Conservation (phyloP, 92 coral and sea anemone species). For the Meandrina meandrites region DNA sequence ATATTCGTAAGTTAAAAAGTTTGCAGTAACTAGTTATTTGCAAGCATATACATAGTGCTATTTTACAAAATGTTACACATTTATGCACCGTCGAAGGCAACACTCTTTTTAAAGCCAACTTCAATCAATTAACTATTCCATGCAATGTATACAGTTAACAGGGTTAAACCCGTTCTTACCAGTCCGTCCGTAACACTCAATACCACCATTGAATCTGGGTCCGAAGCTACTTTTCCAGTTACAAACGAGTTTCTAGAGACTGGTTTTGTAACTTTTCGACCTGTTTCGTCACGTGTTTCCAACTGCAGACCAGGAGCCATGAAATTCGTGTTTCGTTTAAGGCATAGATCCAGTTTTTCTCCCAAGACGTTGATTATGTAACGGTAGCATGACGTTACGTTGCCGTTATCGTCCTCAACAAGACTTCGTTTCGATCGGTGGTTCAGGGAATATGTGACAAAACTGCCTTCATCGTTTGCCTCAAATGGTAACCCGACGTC, state of each 20-base stretch:
- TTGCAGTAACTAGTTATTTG: too few relatives aligned
- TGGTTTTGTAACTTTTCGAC: slow-evolving; percentile 38
- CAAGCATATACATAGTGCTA: too few relatives aligned
- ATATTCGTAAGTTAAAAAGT: too few relatives aligned
- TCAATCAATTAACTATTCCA: too few relatives aligned
- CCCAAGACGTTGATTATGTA: slow-evolving; percentile 73
- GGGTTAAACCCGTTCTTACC: slow-evolving; percentile 52
- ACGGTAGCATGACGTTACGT: slow-evolving; percentile 11
- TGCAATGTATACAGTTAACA: too few relatives aligned
- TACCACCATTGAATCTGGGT: slow-evolving; percentile 75
- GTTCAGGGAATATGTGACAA: slow-evolving; percentile 41
- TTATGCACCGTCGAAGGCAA: too few relatives aligned
- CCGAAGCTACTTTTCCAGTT: slow-evolving; percentile 73
- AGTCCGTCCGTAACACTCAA: slow-evolving; percentile 68
- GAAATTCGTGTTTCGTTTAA: slow-evolving; percentile 51
- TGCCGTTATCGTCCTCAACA: slow-evolving; percentile 1
- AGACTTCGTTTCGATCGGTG: slow-evolving; percentile 37
- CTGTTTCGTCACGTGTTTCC: slow-evolving; percentile 60
- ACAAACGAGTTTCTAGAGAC: slow-evolving; percentile 28
- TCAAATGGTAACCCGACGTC: slow-evolving; percentile 68
- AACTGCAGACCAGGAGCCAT: slow-evolving; percentile 63
- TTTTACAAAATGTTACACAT: too few relatives aligned
- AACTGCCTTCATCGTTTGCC: slow-evolving; percentile 46
- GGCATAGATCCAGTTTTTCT: slow-evolving; percentile 56
- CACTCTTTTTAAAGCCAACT: too few relatives aligned